These are phyloP conservation scores for Strigamia crassipes DNA, from an alignment of 2,888 invertebrate species.

Conservation along the genomic window DNA sequence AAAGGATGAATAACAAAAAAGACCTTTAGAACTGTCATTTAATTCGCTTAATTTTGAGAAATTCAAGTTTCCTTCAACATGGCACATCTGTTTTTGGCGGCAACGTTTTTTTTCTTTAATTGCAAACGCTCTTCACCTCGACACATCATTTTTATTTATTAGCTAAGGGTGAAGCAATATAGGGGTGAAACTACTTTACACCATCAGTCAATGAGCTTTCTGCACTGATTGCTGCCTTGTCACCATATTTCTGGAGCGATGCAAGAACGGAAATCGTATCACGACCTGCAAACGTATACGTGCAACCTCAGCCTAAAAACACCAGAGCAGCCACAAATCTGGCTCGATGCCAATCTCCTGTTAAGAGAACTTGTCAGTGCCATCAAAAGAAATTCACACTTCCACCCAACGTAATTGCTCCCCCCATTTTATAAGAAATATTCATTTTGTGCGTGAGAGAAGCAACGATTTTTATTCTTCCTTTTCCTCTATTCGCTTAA, in stretches of 20 bases:
- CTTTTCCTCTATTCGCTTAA: neutral
- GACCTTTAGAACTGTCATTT: too few relatives aligned
- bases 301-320: slow-evolving; percentile 26
- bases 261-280: slow-evolving; percentile 5
- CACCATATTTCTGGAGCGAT: neutral
- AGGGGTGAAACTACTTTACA: neutral
- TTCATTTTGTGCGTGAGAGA: neutral
- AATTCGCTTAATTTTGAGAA: too few relatives aligned
- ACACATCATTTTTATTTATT: neutral
- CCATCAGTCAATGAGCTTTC: slow-evolving; percentile 1
- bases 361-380: slow-evolving; percentile 6
- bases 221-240: slow-evolving; percentile 1
- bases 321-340: neutral
- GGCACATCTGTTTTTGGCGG: neutral
- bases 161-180: neutral
- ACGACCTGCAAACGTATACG: neutral
- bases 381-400: slow-evolving; percentile 22
- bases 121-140: neutral
- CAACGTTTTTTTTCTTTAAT: neutral
- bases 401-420: slow-evolving; percentile 7
- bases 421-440: slow-evolving; percentile 5
- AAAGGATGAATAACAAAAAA: too few relatives aligned
- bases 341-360: slow-evolving; percentile 15
- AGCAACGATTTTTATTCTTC: neutral
- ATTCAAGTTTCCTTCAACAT: neutral